These are phyloP conservation scores for Microctenopoma stevenorrisi DNA, from an alignment of 2,797 vertebrate species.

Conservation along the genomic window DNA sequence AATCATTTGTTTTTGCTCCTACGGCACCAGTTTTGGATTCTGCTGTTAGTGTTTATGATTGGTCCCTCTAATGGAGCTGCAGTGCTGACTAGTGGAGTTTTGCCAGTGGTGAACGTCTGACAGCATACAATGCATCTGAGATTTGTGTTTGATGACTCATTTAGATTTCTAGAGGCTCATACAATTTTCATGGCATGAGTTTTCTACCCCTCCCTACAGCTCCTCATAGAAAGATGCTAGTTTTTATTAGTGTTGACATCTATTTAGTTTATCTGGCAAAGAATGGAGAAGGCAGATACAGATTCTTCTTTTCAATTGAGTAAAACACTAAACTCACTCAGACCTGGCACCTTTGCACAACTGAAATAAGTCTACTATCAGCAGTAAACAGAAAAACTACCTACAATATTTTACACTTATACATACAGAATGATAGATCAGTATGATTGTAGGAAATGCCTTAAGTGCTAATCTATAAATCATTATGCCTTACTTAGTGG, in stretches of 20 bases:
- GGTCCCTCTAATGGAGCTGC: slow-evolving; percentile 55
- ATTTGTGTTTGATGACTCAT: slow-evolving; percentile 53
- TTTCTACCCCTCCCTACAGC: slow-evolving; percentile 1
- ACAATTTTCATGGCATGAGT: slow-evolving; percentile 53
- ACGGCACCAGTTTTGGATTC: slow-evolving; percentile 11
- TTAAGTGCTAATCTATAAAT: neutral
- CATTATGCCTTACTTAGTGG: neutral
- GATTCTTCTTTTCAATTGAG: neutral
- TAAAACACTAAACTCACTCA: neutral
- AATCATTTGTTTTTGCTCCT: slow-evolving; percentile 11
- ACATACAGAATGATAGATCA: no score
- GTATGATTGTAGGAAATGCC: no score
- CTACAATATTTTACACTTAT: no score
- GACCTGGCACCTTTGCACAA: neutral
- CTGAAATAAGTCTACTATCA: neutral
- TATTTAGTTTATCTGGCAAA: slow-evolving; percentile 10
- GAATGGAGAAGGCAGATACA: neutral
- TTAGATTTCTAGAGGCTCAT: slow-evolving; percentile 39
- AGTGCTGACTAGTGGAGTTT: slow-evolving; percentile 47
- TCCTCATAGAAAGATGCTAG: slow-evolving; percentile 14
- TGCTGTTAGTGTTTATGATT: slow-evolving; percentile 34
- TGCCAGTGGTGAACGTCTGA: slow-evolving; percentile 22
- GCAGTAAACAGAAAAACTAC: no score
- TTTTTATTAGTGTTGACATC: slow-evolving; percentile 30
- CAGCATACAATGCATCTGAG: slow-evolving; percentile 47